phyloP scores from a whole-genome alignment of 1,140 invertebrate species.

The Plectrocnemia conspersa region DNA sequence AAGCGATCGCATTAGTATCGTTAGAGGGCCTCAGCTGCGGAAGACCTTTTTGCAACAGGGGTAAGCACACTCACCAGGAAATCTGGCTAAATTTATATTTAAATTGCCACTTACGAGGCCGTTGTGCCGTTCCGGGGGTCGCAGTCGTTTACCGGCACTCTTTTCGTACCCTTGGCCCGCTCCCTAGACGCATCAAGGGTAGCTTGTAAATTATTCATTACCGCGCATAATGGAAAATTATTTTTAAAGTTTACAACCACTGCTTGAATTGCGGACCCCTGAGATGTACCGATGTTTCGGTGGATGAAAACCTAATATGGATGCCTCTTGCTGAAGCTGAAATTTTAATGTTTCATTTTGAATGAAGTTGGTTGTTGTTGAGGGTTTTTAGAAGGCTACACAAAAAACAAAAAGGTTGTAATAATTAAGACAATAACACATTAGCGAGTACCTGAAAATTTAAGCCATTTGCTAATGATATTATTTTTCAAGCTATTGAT shows the following conservation, averaged over 20 bases:
- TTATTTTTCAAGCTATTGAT: no score
- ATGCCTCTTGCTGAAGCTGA: no score
- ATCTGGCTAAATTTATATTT: slow-evolving; percentile 29
- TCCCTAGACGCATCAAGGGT: not conserved
- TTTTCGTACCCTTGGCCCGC: not conserved
- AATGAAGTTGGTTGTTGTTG: no score
- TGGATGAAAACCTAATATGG: no score
- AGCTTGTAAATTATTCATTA: slow-evolving; percentile 27
- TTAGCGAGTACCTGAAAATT: no score
- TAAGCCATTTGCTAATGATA: no score
- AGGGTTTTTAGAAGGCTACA: no score
- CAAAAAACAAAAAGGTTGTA: no score
- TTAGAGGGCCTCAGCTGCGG: not conserved
- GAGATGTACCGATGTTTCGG: slow-evolving; percentile 4
- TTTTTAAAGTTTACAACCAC: slow-evolving; percentile 21
- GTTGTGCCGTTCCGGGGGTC: slow-evolving; percentile 17
- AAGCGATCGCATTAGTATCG: slow-evolving; percentile 10
- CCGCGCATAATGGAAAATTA: slow-evolving; percentile 23
- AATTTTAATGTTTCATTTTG: no score
- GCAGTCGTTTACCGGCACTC: slow-evolving; percentile 14
- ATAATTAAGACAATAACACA: no score
- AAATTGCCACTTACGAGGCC: slow-evolving; percentile 23
- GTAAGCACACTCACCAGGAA: slow-evolving; percentile 3
- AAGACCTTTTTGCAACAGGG: not conserved
- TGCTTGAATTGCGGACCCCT: not conserved